A percentile compares a stretch with the other conserved stretches of the same genome.
Evolutionary conservation across 2,113 vertebrate genomes (phyloP).

Genomic region (Todiramphus saurophagus): DNA sequence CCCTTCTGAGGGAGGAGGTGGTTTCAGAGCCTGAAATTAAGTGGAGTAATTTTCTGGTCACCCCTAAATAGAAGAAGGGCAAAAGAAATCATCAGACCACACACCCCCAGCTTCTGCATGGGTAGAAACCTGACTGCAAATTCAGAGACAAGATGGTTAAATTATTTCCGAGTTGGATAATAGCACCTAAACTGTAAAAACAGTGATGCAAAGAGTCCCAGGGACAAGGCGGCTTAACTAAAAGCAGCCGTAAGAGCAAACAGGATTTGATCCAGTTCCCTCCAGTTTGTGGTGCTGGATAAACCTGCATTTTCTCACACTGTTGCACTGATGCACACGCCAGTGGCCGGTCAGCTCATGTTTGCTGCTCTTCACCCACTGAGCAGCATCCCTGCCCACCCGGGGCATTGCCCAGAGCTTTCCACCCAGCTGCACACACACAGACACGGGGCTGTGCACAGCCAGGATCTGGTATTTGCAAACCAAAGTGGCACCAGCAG

Average conservation of each 20-base stretch:
- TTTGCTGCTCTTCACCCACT: not conserved
- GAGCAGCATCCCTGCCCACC: not conserved
- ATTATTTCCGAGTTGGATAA: not conserved
- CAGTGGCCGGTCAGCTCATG: not conserved
- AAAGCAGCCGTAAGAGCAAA: not conserved
- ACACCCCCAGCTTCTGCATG: not conserved
- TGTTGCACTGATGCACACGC: accelerated
- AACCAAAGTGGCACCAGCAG: not conserved
- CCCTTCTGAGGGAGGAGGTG: not conserved
- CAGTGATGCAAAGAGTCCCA: not conserved
- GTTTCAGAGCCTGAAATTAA: not conserved
- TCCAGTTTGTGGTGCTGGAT: not conserved
- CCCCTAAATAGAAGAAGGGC: not conserved
- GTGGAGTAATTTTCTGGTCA: accelerated
- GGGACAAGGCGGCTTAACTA: not conserved
- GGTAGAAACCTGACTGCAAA: not conserved
- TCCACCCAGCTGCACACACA: not conserved
- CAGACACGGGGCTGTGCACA: not conserved
- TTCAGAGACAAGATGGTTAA: not conserved
- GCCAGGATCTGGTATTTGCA: not conserved
- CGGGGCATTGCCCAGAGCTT: not conserved
- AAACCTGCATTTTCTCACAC: not conserved
- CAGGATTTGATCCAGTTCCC: not conserved
- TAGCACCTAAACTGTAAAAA: not conserved
- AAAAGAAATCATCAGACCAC: not conserved